Evolutionary conservation across 2,113 vertebrate genomes (phyloP), one percentile per base, ranked within the genome.

Genomic region (Neogale vison): DNA sequence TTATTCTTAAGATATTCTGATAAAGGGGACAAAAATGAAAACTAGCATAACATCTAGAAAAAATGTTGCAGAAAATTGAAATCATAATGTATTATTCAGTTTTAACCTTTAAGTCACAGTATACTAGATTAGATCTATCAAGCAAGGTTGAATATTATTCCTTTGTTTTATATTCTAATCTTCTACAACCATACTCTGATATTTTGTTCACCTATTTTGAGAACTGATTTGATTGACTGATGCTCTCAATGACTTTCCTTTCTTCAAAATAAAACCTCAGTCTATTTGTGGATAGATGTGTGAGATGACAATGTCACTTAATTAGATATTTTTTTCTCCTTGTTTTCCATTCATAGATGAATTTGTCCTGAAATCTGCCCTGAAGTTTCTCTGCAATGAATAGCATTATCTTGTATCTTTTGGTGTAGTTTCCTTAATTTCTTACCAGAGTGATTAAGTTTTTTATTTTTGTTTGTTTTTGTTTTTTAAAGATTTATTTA

Each of bases 181-280:
- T 72, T 82, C 29, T 84, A 50, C 6, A 74, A 50, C 13, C 63
- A 29, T n/a, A 74, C 80, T 55, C 1, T 29, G 55, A 11, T 89
- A 88, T 88, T 24, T 90, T 47, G 1, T 74, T 88, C 74, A 17
- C 63, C 65, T 92, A 15, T 80, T 95, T 69, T 95, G 63, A 94
- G 36, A 81, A 24, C 23, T 85, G 20, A 76, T 88, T 92, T 80
- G 2, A 45, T 47, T 88, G 21, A 63, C 26, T 90, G 8, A 67
- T 67, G 34, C 3, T 7, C 18, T 77, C 21, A 59, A 36, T 59
- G 50, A 90, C 31, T 34, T 67, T 79, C 82, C 61, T 85, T 88
- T 39, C 23, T 85, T 3, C 93, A 69, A 90, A 95, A 69, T 69
- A 69, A 63, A 59, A 15, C 3, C n/a, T 18, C 31, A 18, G 55